Conservation (phyloP, 2,888 invertebrate genomes). For the Criorhina ranunculi region DNA sequence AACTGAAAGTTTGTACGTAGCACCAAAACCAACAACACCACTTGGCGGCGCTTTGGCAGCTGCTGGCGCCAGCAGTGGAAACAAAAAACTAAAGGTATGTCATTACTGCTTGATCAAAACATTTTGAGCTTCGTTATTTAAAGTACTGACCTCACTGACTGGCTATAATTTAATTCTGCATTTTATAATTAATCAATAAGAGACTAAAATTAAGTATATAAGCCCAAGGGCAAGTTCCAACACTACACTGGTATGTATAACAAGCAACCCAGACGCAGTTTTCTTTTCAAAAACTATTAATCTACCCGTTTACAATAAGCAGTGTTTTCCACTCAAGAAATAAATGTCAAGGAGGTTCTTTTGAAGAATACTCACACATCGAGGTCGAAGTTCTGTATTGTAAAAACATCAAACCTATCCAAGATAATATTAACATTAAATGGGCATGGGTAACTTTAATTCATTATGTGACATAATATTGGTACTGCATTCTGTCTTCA, state of each 20-base stretch:
- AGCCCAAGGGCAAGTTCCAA: conserved; percentile 21
- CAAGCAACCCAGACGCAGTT: background rate
- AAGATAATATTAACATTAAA: background rate
- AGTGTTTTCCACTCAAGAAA: background rate
- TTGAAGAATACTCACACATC: conserved; percentile 1
- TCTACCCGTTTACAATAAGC: background rate
- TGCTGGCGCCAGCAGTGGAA: conserved; percentile 84
- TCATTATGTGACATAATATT: conserved; percentile 4
- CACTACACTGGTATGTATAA: conserved; percentile 38
- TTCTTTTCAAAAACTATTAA: background rate
- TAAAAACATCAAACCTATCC: background rate
- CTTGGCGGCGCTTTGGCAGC: conserved; percentile 81
- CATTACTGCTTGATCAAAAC: background rate
- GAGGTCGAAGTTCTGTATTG: background rate
- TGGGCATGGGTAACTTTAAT: conserved; percentile 16
- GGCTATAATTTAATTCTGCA: conserved; percentile 7
- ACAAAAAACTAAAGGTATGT: conserved; percentile 84
- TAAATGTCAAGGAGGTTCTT: background rate
- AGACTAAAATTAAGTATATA: conserved; percentile 2
- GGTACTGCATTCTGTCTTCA: background rate
- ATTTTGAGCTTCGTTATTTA: conserved; percentile 17
- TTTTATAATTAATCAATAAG: conserved; percentile 11
- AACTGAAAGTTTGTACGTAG: conserved; percentile 94
- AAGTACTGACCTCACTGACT: conserved; percentile 11
- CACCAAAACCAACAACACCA: conserved; percentile 86